Percentiles rank a stretch among this genome's conserved stretches.
Evolutionary conservation across 2,797 vertebrate genomes (phyloP).

Genomic region (Meriones psammophilus): DNA sequence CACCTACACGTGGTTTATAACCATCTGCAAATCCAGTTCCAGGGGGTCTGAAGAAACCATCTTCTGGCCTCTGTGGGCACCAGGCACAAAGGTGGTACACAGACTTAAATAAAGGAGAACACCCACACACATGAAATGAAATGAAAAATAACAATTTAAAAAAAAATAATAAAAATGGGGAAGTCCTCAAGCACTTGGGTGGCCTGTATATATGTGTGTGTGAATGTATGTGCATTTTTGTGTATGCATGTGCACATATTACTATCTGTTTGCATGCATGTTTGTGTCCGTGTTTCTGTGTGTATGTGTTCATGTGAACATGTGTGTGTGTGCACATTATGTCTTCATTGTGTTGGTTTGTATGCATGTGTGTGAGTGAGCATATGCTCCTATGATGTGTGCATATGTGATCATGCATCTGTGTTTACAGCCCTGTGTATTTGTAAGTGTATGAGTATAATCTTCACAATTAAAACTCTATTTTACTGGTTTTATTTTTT

Average conservation of each 20-base stretch:
- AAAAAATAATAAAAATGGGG: constrained; percentile 24
- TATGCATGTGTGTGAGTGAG: background rate
- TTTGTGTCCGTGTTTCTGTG: background rate
- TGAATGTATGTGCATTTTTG: background rate
- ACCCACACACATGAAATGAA: background rate
- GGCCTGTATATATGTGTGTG: background rate
- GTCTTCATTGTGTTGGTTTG: background rate
- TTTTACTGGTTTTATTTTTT: background rate
- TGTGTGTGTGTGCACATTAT: background rate
- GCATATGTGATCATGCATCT: background rate
- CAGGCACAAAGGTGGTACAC: background rate
- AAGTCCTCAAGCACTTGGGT: background rate
- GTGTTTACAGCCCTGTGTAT: background rate
- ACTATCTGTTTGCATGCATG: background rate
- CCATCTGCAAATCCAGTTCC: background rate
- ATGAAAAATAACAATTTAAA: background rate
- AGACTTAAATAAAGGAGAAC: background rate
- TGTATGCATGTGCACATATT: background rate
- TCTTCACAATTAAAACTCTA: background rate
- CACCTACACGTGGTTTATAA: background rate
- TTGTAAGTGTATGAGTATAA: background rate
- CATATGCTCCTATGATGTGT: no score
- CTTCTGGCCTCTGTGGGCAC: background rate
- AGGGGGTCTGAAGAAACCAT: background rate
- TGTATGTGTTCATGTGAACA: background rate